Evolutionary conservation across 2,797 vertebrate genomes (phyloP).

Genomic region (Octomys mimax): DNA sequence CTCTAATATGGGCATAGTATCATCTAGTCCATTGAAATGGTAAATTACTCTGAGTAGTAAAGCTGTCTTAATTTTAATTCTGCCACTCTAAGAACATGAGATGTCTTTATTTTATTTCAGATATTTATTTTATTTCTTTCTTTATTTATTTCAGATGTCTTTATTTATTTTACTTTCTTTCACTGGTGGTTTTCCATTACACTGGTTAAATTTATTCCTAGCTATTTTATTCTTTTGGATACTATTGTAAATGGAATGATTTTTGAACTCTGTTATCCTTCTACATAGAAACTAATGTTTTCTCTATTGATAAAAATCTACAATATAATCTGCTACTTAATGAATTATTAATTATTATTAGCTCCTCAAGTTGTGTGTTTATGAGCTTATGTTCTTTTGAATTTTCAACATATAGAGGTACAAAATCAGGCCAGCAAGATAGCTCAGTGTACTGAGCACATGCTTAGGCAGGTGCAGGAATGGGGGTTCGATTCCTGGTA

Average conservation of each 20-base stretch:
- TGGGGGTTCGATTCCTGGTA: no score
- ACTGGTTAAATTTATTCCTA: neutral
- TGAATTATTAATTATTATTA: neutral
- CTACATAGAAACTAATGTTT: neutral
- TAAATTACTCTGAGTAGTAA: neutral
- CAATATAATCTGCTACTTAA: neutral
- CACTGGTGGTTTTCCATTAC: neutral
- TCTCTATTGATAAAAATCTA: neutral
- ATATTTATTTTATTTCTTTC: no score
- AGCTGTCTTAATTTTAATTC: neutral
- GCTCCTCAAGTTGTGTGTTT: neutral
- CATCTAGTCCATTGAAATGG: neutral
- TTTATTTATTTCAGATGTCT: no score
- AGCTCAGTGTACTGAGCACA: no score
- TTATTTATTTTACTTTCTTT: neutral
- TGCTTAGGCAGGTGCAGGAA: no score
- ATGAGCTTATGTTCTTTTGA: neutral
- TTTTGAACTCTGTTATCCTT: neutral
- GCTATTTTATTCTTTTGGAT: neutral
- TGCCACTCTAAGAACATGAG: neutral
- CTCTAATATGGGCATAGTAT: neutral
- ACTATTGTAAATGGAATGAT: neutral
- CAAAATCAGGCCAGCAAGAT: neutral
- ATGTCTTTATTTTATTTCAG: conserved; percentile 11
- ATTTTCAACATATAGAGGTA: neutral